phyloP scores from a whole-genome alignment of 2,888 invertebrate species.

The Glaucopsyche alexis region DNA sequence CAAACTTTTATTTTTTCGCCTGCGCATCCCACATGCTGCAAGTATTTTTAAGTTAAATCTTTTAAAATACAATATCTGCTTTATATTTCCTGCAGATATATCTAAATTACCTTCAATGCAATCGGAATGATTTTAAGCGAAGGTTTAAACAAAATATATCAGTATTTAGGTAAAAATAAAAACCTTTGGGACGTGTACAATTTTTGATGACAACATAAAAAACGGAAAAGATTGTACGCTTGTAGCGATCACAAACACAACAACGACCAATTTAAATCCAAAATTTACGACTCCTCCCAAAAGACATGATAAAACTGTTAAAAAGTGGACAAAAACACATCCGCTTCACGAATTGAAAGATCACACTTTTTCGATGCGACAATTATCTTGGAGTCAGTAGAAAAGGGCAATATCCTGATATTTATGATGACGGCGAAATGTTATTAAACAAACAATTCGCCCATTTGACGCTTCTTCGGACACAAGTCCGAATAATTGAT shows the following conservation, averaged over 20 bases:
- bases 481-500: slow-evolving; percentile 73
- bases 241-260: slow-evolving; percentile 32
- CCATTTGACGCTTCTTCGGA: slow-evolving; percentile 71
- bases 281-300: slow-evolving; percentile 54
- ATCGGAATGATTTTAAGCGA: background rate
- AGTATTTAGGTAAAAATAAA: background rate
- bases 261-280: slow-evolving; percentile 53
- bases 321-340: slow-evolving; percentile 64
- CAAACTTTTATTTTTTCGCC: background rate
- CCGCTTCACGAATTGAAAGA: slow-evolving; percentile 48
- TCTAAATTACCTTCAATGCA: background rate
- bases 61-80: background rate
- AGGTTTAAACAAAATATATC: background rate
- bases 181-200: slow-evolving; percentile 6
- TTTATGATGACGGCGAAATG: slow-evolving; percentile 70
- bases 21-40: background rate
- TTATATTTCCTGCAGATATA: background rate
- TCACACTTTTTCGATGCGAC: slow-evolving; percentile 30
- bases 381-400: slow-evolving; percentile 24
- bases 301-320: slow-evolving; percentile 60
- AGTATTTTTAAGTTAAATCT: background rate
- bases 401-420: slow-evolving; percentile 69
- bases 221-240: slow-evolving; percentile 25
- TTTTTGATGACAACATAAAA: slow-evolving; percentile 26
- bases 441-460: slow-evolving; percentile 80